Evolutionary conservation across 2,888 invertebrate species (phyloP), one percentile per base, ranked within the genome.

Genomic region (Brenthis daphne): DNA sequence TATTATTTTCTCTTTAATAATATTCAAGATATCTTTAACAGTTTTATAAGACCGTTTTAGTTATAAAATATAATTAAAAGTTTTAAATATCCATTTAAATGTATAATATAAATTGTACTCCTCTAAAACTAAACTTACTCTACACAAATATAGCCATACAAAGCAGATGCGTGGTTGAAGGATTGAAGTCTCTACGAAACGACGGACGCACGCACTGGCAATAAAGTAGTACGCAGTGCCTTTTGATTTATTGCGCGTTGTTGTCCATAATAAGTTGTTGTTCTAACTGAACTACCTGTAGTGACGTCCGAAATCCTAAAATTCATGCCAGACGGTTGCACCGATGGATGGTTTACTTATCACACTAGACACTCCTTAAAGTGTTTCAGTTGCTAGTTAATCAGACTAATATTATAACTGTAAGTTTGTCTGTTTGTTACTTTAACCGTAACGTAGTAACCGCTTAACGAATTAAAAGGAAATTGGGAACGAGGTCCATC

Each of bases 221-320:
- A 84, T 89, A 88, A 88, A 89, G 77, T 78, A 80, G 75, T 79
- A 78, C 80, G 82, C 82, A 82, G 78, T 77, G 84, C 77, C 79
- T 80, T 79, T 79, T 88, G 90, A 91, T 91, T 90, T 90, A 92
- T 90, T 78, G 80, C 81, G 77, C 74, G 78, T 76, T 77, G 83
- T 78, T 82, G 83, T 76, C 83, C 87, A 90, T 89, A 86, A 81
- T 87, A 88, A 89, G 81, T 80, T 84, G 80, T 80, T 84, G 75
- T 77, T 78, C 76, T 79, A 77, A 81, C 80, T 77, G 76, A 77
- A 75, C 76, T 79, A 78, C 80, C 76, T 77, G 74, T 69, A 74
- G 71, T 77, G 76, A 76, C 74, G 76, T 76, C 57, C 73, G 64
- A 57, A 63, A 69, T 43, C 60, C 65, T 71, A 65, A 71, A 69